Evolutionary conservation across 1,140 invertebrate species (phyloP).

Genomic region (Megalonaias nervosa): DNA sequence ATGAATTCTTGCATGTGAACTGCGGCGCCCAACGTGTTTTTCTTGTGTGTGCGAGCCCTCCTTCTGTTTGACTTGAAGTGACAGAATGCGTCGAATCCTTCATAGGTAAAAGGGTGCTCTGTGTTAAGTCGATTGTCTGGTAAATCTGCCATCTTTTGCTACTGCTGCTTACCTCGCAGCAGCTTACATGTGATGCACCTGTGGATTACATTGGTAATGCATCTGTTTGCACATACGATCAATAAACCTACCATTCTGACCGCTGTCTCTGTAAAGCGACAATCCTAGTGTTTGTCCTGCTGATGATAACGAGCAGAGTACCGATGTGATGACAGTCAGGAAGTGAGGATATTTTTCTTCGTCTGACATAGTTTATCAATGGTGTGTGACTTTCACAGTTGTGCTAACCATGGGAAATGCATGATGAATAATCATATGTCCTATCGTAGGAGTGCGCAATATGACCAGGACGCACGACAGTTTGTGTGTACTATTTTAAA

Average conservation of each 20-base stretch:
- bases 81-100: not conserved
- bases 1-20: too few relatives aligned
- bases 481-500: slow-evolving; percentile 6
- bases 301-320: not conserved
- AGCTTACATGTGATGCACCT: slow-evolving; percentile 14
- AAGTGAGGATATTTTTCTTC: not conserved
- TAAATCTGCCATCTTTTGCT: not conserved
- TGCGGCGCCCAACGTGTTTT: too few relatives aligned
- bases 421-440: not conserved
- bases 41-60: not conserved
- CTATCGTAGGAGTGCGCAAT: not conserved
- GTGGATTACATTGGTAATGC: slow-evolving; percentile 4
- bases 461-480: slow-evolving; percentile 9
- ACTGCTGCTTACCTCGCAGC: not conserved
- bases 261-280: not conserved
- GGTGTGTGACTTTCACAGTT: not conserved
- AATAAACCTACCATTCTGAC: not conserved
- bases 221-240: slow-evolving; percentile 10
- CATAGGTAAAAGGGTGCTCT: not conserved
- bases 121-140: not conserved
- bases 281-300: not conserved
- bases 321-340: not conserved
- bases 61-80: not conserved
- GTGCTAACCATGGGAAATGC: slow-evolving; percentile 7
- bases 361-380: not conserved